A percentile compares a stretch with the other conserved stretches of the same genome.
phyloP scores from a whole-genome alignment of 2,888 invertebrate genomes.

The Cetonia aurata region DNA sequence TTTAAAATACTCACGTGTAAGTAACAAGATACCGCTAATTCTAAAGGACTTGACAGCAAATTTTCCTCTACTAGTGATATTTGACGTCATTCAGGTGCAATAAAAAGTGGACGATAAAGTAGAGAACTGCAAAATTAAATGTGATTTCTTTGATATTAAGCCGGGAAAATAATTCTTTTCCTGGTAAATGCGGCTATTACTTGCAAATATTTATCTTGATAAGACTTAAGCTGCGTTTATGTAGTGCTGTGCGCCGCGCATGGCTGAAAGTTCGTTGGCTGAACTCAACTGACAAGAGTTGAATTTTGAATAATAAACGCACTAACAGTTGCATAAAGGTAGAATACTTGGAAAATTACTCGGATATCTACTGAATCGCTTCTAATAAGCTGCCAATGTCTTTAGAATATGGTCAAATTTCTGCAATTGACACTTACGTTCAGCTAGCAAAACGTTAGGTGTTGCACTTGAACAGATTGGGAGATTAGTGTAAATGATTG shows the following conservation, averaged over 20 bases:
- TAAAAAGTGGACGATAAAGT: slow-evolving; percentile 1
- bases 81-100: slow-evolving; percentile 36
- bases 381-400: no score
- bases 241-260: no score
- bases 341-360: neutral
- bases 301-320: no score
- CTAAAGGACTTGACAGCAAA: slow-evolving; percentile 46
- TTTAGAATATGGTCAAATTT: no score
- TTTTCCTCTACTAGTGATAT: slow-evolving; percentile 43
- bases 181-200: neutral
- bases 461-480: no score
- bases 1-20: slow-evolving; percentile 45
- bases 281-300: no score
- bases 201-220: slow-evolving; percentile 21
- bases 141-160: neutral
- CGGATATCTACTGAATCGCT: no score
- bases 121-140: slow-evolving; percentile 19
- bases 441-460: no score
- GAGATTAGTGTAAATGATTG: no score
- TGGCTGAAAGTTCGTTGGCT: no score
- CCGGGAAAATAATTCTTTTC: neutral
- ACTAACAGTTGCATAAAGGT: no score
- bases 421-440: no score
- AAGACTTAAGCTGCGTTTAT: neutral
- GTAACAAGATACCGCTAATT: slow-evolving; percentile 44